Conservation (phyloP, 1,140 invertebrate genomes). For the Drosophila serrata region DNA sequence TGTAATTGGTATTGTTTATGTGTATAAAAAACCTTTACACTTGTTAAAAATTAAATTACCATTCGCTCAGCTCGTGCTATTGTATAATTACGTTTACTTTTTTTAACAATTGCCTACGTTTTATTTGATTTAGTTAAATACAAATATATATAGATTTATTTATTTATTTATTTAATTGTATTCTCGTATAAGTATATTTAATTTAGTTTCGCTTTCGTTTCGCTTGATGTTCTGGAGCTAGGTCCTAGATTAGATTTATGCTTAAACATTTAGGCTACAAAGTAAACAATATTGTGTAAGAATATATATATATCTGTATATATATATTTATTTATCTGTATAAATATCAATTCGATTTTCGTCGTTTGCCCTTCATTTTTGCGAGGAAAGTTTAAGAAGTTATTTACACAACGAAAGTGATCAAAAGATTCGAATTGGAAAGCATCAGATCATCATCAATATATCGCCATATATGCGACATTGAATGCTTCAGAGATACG, state of each 20-base stretch:
- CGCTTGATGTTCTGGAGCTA: slow-evolving; percentile 66
- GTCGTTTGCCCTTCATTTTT: slow-evolving; percentile 53
- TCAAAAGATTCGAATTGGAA: slow-evolving; percentile 53
- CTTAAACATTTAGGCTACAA: slow-evolving; percentile 65
- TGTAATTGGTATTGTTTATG: slow-evolving; percentile 30
- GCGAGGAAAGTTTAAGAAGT: slow-evolving; percentile 55
- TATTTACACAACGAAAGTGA: slow-evolving; percentile 73
- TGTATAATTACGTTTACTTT: slow-evolving; percentile 66
- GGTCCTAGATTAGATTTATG: slow-evolving; percentile 54
- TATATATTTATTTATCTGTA: slow-evolving; percentile 26
- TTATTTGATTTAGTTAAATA: slow-evolving; percentile 57
- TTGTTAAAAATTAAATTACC: slow-evolving; percentile 65
- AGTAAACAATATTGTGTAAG: slow-evolving; percentile 51
- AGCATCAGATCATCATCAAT: slow-evolving; percentile 26
- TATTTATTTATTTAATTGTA: slow-evolving; percentile 29
- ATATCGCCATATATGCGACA: slow-evolving; percentile 21
- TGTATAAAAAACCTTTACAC: slow-evolving; percentile 42
- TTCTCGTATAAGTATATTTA: slow-evolving; percentile 21
- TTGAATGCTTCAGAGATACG: slow-evolving; percentile 44
- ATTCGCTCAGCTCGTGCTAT: slow-evolving; percentile 48
- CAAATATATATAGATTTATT: slow-evolving; percentile 51
- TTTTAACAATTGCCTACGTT: slow-evolving; percentile 77
- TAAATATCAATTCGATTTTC: slow-evolving; percentile 54
- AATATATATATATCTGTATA: slow-evolving; percentile 34
- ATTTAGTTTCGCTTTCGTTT: slow-evolving; percentile 51